Conservation (phyloP, 2,113 vertebrate genomes). For the Gavialis gangeticus region DNA sequence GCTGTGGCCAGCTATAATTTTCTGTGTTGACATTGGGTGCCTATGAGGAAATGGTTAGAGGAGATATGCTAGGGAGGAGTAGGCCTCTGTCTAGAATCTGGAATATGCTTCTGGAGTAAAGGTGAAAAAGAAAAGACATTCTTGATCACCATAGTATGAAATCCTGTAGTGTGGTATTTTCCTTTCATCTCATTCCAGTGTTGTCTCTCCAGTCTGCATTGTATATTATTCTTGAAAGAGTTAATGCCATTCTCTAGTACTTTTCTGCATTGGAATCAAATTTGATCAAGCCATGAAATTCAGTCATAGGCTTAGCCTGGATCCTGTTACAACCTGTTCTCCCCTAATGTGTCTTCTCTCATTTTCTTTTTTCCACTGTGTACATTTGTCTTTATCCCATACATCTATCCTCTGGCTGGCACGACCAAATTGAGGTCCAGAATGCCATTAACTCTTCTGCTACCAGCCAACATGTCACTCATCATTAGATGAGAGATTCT, state of each 20-base stretch:
- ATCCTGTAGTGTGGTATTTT: not conserved
- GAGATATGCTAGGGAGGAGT: not conserved
- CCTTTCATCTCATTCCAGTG: accelerated
- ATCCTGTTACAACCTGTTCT: not conserved
- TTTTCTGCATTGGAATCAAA: not conserved
- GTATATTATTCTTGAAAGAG: not conserved
- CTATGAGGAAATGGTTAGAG: not conserved
- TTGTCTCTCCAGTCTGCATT: not conserved
- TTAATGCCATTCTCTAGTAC: not conserved
- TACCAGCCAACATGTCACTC: not conserved
- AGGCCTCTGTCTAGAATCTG: accelerated
- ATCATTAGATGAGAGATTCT: not conserved
- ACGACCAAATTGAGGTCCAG: not conserved
- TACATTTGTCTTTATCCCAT: accelerated
- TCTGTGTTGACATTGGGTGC: not conserved
- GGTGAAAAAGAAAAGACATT: not conserved
- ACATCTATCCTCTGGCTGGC: not conserved
- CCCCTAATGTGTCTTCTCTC: accelerated
- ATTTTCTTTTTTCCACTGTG: not conserved
- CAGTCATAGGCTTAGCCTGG: not conserved
- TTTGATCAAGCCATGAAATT: not conserved
- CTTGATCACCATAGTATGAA: not conserved
- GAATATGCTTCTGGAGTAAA: not conserved
- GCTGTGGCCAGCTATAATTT: not conserved
- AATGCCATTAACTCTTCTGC: not conserved